phyloP scores from a whole-genome alignment of 1,140 invertebrate genomes.

The Anastatus disparis region DNA sequence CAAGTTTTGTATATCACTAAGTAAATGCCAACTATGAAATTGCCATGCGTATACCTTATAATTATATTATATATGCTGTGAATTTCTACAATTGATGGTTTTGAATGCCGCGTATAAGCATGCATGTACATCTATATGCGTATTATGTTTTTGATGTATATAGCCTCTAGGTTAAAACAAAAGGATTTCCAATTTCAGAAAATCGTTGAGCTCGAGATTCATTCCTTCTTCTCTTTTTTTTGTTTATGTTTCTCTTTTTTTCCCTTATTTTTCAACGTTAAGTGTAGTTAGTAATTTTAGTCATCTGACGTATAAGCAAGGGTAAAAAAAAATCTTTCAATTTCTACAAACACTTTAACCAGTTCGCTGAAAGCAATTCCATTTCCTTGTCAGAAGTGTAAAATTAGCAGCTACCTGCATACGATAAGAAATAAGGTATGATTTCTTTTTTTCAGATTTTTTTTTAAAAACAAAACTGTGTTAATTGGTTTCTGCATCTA shows the following conservation, averaged over 20 bases:
- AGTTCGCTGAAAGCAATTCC: not conserved
- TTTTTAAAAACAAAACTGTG: too few relatives aligned
- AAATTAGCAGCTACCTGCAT: too few relatives aligned
- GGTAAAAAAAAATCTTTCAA: constrained; percentile 11
- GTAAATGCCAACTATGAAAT: constrained; percentile 18
- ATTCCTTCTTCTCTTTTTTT: too few relatives aligned
- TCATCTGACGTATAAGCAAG: not conserved
- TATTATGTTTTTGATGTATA: too few relatives aligned
- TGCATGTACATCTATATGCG: not conserved
- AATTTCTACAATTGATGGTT: constrained; percentile 24
- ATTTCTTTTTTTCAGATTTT: too few relatives aligned
- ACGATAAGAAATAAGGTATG: too few relatives aligned
- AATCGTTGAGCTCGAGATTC: not conserved
- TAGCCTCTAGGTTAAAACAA: constrained; percentile 26
- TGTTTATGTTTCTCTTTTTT: too few relatives aligned
- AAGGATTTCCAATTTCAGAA: constrained; percentile 20
- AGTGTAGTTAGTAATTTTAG: constrained; percentile 11
- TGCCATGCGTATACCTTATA: constrained; percentile 8
- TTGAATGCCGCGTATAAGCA: not conserved
- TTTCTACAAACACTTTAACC: not conserved
- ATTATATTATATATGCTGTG: not conserved
- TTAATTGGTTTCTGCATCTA: too few relatives aligned
- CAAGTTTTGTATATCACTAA: not conserved
- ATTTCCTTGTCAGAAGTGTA: not conserved
- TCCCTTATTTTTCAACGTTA: too few relatives aligned